Conservation (phyloP, 2,888 invertebrate genomes). For the Hirtodrosophila cameraria region DNA sequence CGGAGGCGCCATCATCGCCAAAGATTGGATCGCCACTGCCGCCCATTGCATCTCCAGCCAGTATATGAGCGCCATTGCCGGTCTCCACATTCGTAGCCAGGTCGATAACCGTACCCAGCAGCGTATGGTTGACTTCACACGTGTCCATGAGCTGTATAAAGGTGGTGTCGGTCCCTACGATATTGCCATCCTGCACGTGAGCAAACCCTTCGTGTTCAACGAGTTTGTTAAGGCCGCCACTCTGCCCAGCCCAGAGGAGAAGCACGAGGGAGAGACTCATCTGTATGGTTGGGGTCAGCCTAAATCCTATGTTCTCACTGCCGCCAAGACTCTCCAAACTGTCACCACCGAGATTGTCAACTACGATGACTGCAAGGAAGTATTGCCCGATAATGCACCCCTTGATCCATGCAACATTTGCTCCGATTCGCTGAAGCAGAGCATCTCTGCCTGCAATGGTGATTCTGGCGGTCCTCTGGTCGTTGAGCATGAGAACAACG, state of each 20-base stretch:
- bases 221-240: slow-evolving; percentile 79
- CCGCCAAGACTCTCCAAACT: slow-evolving; percentile 76
- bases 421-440: slow-evolving; percentile 83
- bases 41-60: slow-evolving; percentile 79
- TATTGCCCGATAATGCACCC: slow-evolving; percentile 68
- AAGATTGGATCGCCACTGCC: slow-evolving; percentile 83
- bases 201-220: slow-evolving; percentile 73
- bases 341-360: slow-evolving; percentile 74
- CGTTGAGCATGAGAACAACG: slow-evolving; percentile 48
- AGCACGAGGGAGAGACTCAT: slow-evolving; percentile 74
- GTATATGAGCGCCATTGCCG: slow-evolving; percentile 82
- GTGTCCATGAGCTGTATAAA: slow-evolving; percentile 77
- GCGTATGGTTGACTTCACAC: slow-evolving; percentile 71
- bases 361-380: slow-evolving; percentile 60
- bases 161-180: slow-evolving; percentile 85
- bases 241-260: slow-evolving; percentile 77
- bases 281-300: slow-evolving; percentile 85
- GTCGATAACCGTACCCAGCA: slow-evolving; percentile 70
- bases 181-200: slow-evolving; percentile 85
- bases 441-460: slow-evolving; percentile 84
- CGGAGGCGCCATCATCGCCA: slow-evolving; percentile 84
- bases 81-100: slow-evolving; percentile 81
- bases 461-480: slow-evolving; percentile 83
- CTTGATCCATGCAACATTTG: slow-evolving; percentile 83
- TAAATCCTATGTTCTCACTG: slow-evolving; percentile 52